Evolutionary conservation across 2,113 vertebrate species (phyloP).

Genomic region (Pituophis catenifer): DNA sequence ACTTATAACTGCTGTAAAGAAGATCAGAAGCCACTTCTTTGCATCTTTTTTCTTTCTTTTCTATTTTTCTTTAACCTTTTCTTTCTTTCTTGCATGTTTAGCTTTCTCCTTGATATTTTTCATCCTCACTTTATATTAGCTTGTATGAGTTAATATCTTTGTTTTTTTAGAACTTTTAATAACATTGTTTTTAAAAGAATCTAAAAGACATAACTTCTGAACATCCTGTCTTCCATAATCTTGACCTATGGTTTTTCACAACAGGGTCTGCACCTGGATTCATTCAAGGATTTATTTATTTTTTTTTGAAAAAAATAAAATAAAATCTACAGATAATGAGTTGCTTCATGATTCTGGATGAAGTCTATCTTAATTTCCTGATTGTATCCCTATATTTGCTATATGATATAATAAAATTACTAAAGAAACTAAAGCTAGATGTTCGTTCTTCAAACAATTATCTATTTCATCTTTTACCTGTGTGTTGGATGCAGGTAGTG

Average conservation of each 20-base stretch:
- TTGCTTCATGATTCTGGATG: background rate
- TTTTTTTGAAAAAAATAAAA: background rate
- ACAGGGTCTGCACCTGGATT: background rate
- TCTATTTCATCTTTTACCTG: background rate
- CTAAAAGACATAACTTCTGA: background rate
- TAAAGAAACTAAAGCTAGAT: slow-evolving; percentile 2
- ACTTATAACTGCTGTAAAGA: background rate
- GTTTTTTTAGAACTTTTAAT: background rate
- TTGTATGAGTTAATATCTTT: background rate
- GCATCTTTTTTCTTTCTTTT: background rate
- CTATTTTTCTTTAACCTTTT: background rate
- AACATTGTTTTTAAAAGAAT: background rate
- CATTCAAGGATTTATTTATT: background rate
- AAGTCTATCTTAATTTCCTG: background rate
- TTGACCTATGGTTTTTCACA: background rate
- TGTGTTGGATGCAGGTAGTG: background rate
- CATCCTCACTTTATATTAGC: background rate
- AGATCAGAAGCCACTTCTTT: background rate
- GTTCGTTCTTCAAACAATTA: slow-evolving; percentile 9
- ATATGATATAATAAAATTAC: background rate
- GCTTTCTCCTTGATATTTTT: background rate
- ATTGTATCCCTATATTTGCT: background rate
- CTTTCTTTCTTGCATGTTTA: background rate
- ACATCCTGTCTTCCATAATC: background rate
- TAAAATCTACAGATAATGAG: background rate